phyloP scores from a whole-genome alignment of 2,113 vertebrate species.

The rabbit (Oryctolagus cuniculus) region DNA sequence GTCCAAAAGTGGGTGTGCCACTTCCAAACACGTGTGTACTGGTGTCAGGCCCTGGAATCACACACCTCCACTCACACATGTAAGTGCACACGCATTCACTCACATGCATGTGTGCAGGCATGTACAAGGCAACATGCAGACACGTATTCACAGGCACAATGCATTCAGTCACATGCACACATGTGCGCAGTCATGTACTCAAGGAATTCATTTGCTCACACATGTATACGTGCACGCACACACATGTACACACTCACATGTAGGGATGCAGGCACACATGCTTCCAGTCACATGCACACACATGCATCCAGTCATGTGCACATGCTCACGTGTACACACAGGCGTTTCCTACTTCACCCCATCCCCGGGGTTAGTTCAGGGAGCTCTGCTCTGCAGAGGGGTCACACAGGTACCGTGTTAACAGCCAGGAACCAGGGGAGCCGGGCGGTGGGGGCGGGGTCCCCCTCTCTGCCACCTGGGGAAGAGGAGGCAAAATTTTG shows the following conservation, averaged over 20 bases:
- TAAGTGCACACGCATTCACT: fast-evolving
- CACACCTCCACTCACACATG: too few relatives aligned
- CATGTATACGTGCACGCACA: fast-evolving
- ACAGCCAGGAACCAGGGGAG: too few relatives aligned
- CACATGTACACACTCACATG: fast-evolving
- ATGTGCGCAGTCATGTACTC: not conserved
- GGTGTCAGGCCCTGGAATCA: too few relatives aligned
- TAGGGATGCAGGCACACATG: fast-evolving
- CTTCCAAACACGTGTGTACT: not conserved
- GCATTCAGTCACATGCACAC: fast-evolving
- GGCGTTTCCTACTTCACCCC: not conserved
- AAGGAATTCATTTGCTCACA: too few relatives aligned
- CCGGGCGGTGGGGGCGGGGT: too few relatives aligned
- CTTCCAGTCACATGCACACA: not conserved
- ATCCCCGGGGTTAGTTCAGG: too few relatives aligned
- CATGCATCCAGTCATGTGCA: not conserved
- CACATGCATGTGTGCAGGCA: not conserved
- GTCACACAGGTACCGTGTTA: too few relatives aligned
- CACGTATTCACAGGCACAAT: too few relatives aligned
- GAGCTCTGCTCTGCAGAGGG: too few relatives aligned
- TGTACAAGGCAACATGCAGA: not conserved
- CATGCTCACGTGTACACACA: fast-evolving
- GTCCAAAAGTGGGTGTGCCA: not conserved
- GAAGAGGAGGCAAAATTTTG: too few relatives aligned
- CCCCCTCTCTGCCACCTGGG: too few relatives aligned